Base-by-base conservation (phyloP, 2,888 invertebrate species). In the Sesamia inferens region DNA sequence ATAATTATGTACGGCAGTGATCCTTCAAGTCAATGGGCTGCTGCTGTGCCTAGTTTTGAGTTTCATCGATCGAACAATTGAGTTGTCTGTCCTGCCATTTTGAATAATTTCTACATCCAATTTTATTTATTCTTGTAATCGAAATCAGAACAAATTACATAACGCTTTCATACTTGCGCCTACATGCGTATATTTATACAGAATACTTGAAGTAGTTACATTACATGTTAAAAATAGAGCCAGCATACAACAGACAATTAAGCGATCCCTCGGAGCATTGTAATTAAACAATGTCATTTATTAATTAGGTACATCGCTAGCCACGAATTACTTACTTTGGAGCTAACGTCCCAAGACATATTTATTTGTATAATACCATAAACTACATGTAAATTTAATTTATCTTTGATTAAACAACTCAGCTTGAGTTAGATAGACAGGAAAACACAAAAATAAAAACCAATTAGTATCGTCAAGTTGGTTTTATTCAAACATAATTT, bases 1-100 rank as follows among this genome's bases (percentile, higher is more conserved):
- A 75, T 86, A 70, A 86, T 86, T 85, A 86, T 76, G 76, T 84
- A 86, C 71, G 78, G 73, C 19, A 84, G 82, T 81, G 84, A 84
- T 84, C 77, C 84, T 76, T 81, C 81, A 81, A 84, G 82, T 57
- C 71, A 71, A 81, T 81, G 67, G 48, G 42, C 57, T 74, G 61
- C 57, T 55, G 39, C 54, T 71, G 55, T 54, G 24, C n/a, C 47
- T 39, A 31, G 61, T 65, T 51, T 81, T n/a, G 55, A 54, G 61
- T 19, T 42, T 19, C 70, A 61, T 47, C 61, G 31, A 48, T 39
- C 16, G 16, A 75, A 55, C 22, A 75, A 67, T 54, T 11, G 47
- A 59, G 42, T 51, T 22, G 14, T 67, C 19, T 42, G 7, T 31
- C n/a, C 14, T 24, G 14, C 13, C 54, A 8, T 55, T 31, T 7